Percentiles rank a stretch among this genome's conserved stretches.
These are phyloP conservation scores for Sander lucioperca DNA, from an alignment of 2,113 vertebrate genomes.

Conservation along the genomic window DNA sequence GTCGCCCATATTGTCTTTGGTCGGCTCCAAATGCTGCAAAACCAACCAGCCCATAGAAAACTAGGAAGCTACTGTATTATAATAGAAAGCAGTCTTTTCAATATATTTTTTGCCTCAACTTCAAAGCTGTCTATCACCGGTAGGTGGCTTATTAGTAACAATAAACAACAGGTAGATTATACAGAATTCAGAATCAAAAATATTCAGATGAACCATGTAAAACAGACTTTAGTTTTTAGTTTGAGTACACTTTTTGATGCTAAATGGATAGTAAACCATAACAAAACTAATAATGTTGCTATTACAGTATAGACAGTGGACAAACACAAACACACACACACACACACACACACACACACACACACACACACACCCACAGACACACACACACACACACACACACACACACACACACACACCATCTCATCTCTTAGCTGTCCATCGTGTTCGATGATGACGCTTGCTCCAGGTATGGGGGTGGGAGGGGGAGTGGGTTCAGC, in stretches of 20 bases:
- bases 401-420: conserved; percentile 1
- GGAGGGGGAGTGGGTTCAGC: no score
- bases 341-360: not conserved
- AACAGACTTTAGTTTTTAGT: not conserved
- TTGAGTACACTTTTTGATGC: not conserved
- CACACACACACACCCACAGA: no score
- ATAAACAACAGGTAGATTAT: not conserved
- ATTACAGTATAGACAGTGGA: not conserved
- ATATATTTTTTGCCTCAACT: not conserved
- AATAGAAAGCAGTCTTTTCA: not conserved
- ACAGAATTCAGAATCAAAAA: not conserved
- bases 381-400: conserved; percentile 11
- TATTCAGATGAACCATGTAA: not conserved
- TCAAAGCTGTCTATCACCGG: conserved; percentile 14
- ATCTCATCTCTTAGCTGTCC: no score
- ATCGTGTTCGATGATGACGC: no score
- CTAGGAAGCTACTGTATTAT: conserved; percentile 6
- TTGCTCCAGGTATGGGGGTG: no score
- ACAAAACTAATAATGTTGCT: not conserved
- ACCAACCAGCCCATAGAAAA: conserved; percentile 15
- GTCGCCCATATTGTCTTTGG: not conserved
- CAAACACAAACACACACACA: not conserved
- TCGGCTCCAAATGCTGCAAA: not conserved
- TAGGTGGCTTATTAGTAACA: conserved; percentile 11
- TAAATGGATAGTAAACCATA: not conserved